Evolutionary conservation across 2,888 invertebrate species (phyloP), one percentile per base, ranked within the genome.

Genomic region (Chouioia cunea): DNA sequence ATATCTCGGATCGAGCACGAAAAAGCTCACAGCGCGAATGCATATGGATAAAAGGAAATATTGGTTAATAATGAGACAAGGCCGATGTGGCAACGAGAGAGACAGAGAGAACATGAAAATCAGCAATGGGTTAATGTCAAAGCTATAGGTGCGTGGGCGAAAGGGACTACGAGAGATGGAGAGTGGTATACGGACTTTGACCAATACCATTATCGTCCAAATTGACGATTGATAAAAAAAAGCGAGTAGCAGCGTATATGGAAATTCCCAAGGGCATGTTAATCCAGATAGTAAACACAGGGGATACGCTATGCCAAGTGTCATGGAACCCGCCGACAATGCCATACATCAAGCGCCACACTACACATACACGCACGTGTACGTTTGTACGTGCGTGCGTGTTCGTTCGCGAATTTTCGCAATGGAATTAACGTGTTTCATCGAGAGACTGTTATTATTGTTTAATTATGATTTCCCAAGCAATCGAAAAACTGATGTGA

Each of bases 181-280:
- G 74, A 73, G 46, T 43, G 46, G 36, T 18, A 27, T 27, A 27
- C 6, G 6, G 27, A 6, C 36, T 36, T 1, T 36, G 36, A 6
- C 36, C 16, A 23, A 52, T n/a, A 15, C 78, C 77, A 79, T 79
- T 78, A 78, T 78, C 76, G 76, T 14, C 74, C 74, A 77, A 75
- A 78, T 77, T 77, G 75, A 77, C 76, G 79, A 80, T 80, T 80
- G 77, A 79, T 80, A 80, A 80, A 36, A 27, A 78, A 76, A 76
- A 71, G 62, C 65, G 74, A 65, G 56, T 36, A 53, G 62, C 65
- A 12, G 66, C 70, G 47, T 23, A 65, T 69, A 46, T 44, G 46
- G 52, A 23, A 50, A 2, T 47, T 70, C 74, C 68, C 62, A 18
- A 10, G 73, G 71, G 77, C 44, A 71, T 71, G 63, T 50, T 69